Evolutionary conservation across 1,140 invertebrate species (phyloP), one percentile per base, ranked within the genome.

Genomic region (Onthophagus taurus): DNA sequence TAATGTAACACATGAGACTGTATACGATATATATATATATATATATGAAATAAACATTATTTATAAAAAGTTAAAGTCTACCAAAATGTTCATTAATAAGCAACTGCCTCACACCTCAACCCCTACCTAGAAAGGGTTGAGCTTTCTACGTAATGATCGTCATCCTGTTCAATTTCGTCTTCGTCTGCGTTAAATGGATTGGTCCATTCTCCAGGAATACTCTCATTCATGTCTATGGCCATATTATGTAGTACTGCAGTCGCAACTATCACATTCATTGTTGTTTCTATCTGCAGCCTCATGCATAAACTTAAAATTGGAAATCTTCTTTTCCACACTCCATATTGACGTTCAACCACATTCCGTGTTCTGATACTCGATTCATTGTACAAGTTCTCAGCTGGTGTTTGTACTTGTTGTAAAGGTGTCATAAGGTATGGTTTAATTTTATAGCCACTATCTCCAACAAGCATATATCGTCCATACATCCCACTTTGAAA

Each of bases 201-300:
- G 6, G 8, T 4, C 33, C 33, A 6, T 18, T 35, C 20, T 8
- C 3, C 20, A 8, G 23, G 39, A 8, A 42, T 17, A 11, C 18
- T 12, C 16, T 42, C 24, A 13, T 16, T 30, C 17, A 41, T 42
- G 29, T 48, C 19, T 5, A 50, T 33, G 13, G 55, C 48, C 41
- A 65, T 55, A 48, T 67, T 67, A 35, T 68, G 64, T n/a, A 69
- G 38, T 1, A 68, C 59, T 30, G 50, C 62, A 23, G 49, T 50
- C 19, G 65, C 59, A 14, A 62, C 48, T 19, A 68, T 65, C 4
- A 65, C 50, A 23, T 38, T 24, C 14, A 54, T 31, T 9, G 42
- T 38, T 8, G 41, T 66, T 17, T 47, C 20, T 4, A 65, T 18
- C 44, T 60, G 53, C 2, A 59, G 6, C 24, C 57, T 23, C 17